Base-by-base conservation (phyloP, 2,113 vertebrate genomes). In the Chaenocephalus aceratus region DNA sequence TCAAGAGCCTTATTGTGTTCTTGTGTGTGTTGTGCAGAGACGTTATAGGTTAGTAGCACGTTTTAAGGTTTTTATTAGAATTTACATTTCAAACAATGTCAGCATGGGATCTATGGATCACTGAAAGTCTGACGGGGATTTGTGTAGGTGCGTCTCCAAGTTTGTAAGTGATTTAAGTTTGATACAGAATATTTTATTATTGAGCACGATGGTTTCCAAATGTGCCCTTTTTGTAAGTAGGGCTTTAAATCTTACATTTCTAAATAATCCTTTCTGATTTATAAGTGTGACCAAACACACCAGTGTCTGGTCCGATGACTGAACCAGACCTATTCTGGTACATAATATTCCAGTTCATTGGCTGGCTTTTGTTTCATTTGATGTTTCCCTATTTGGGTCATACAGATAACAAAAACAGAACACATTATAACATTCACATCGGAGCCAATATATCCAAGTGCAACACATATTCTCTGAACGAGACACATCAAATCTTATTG, bases 21-120 rank as follows among this genome's bases (percentile, higher is more conserved):
- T 48, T 61, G 60, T 12, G 52, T 59, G 57, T 60, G 57, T 58
- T 58, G 75, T 48, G 36, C 36, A 41, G 54, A 36, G 57, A 79
- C 53, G 57, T 68, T 54, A 78, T 54, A 78, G 57, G 36, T 85
- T 65, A 61, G 72, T 68, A 72, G 53, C 68, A 61, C 36, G 10
- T 73, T 82, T 73, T 45, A 79, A 86, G 74, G 72, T 51, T 86
- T 16, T 78, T 36, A 77, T 78, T 72, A 58, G 61, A 79, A 76
- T 76, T 75, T 15, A 72, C 54, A 54, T 68, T 64, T 76, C 70
- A 71, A 48, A 78, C 53, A 63, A 52, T 77, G 53, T 64, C 70
- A 76, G 61, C 68, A 71, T 78, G 45, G 54, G 63, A 59, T 80
- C 63, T 44, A 3, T 10, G 18, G 45, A 53, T 61, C 6, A 58